Percentiles rank a stretch among this genome's conserved stretches.
phyloP scores from a whole-genome alignment of 2,797 vertebrate species.

The Pangasius mekongensis region DNA sequence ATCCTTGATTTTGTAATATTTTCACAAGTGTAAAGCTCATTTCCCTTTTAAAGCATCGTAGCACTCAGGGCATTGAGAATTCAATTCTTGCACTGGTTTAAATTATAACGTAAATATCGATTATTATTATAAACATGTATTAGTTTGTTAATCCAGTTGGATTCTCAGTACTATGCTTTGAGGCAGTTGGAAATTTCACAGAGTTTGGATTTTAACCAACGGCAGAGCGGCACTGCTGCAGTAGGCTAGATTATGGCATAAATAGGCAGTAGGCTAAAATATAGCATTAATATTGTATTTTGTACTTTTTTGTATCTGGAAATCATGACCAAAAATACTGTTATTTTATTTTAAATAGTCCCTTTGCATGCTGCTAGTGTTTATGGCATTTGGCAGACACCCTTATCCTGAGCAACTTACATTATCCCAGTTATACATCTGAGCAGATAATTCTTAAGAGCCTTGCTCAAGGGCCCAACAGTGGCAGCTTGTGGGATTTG shows the following conservation, averaged over 20 bases:
- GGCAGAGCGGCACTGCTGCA: background rate
- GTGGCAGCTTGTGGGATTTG: background rate
- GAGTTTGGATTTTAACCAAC: background rate
- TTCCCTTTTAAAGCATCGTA: too few species aligned
- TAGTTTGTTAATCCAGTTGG: background rate
- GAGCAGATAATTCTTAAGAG: background rate
- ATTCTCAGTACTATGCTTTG: background rate
- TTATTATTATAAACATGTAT: background rate
- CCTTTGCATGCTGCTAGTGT: background rate
- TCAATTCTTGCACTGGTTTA: background rate
- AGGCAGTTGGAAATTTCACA: background rate
- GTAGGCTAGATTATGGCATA: too few species aligned
- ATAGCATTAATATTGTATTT: background rate
- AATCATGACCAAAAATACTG: background rate
- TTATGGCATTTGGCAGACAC: background rate
- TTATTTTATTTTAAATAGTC: background rate
- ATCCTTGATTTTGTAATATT: background rate
- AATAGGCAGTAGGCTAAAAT: too few species aligned
- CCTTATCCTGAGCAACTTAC: background rate
- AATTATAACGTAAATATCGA: background rate
- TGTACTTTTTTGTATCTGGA: too few species aligned
- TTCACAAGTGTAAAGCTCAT: background rate
- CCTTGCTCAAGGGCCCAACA: background rate
- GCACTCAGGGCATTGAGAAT: background rate
- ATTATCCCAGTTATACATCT: background rate